Evolutionary conservation across 2,888 invertebrate genomes (phyloP), one percentile per base, ranked within the genome.

Genomic region (Trachelus tabidus): DNA sequence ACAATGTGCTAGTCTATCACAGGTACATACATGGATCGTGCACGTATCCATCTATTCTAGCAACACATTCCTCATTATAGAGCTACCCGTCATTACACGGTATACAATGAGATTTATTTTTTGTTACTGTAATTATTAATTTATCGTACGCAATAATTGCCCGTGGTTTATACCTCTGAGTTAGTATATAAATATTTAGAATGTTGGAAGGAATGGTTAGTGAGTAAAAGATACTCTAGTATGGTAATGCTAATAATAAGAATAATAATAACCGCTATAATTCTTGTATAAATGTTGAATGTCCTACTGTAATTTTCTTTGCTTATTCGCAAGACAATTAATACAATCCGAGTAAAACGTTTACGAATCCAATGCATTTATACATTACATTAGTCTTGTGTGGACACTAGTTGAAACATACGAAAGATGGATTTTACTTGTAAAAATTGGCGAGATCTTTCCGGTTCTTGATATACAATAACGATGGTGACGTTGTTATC

Each of bases 1-100:
- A 87, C 86, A 87, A 82, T 87, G 86, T 87, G 84, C 87, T 87
- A 85, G 81, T 86, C 85, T 88, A 88, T 89, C 86, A 87, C 89
- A 89, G 89, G 85, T 87, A 85, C 87, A 84, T 86, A 89, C 86
- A 85, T 85, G 86, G 83, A 84, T 86, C 81, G 82, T 82, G 82
- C 81, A 83, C 76, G 81, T 82, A 81, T 84, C 77, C 75, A 78
- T 75, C 68, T 78, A 73, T 76, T 75, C 76, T 76, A 76, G 73
- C 79, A 76, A 68, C 35, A 76, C 76, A 73, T 34, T 76, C 37
- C 73, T 76, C 76, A 11, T 73, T 34, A 33, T 34, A 78, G 78
- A 76, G 73, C 78, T 73, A 76, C 75, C 71, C 69, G 76, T 73
- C 34, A 23, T 75, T 78, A 73, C 4, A 34, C 71, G 37, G 74